phyloP scores from a whole-genome alignment of 2,113 vertebrate species.

The Mobula birostris region DNA sequence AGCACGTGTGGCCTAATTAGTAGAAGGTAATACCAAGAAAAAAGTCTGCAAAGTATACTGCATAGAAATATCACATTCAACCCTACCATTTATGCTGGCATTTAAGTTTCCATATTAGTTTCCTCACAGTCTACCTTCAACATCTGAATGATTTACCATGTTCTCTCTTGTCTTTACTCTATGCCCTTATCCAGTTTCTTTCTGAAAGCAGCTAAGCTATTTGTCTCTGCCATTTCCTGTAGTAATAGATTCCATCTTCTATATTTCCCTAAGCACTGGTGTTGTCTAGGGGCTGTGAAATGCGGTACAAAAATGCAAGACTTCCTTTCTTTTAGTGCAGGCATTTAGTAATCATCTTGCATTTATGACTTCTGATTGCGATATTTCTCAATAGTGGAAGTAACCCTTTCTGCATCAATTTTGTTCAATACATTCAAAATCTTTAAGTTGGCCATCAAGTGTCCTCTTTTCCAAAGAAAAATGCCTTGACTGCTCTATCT shows the following conservation, averaged over 20 bases:
- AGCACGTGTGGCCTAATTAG: neutral
- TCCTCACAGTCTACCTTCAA: neutral
- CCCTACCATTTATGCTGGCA: neutral
- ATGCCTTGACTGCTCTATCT: no score
- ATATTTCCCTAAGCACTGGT: no score
- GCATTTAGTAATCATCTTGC: neutral
- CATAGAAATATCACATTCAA: neutral
- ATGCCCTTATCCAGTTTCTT: neutral
- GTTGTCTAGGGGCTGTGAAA: no score
- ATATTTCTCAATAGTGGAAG: no score
- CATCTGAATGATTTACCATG: neutral
- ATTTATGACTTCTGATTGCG: neutral
- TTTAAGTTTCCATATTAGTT: neutral
- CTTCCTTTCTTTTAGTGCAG: neutral
- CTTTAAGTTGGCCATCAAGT: no score
- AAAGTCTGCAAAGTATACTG: neutral
- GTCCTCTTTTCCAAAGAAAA: no score
- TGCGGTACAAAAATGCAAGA: no score
- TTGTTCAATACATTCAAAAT: no score
- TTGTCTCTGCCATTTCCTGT: neutral
- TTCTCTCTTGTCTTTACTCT: neutral
- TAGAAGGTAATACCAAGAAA: no score
- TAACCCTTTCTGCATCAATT: no score
- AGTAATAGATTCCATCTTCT: neutral
- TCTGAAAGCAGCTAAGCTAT: neutral